Base-by-base conservation (phyloP, 2,888 invertebrate species). In the Morpho achilles region DNA sequence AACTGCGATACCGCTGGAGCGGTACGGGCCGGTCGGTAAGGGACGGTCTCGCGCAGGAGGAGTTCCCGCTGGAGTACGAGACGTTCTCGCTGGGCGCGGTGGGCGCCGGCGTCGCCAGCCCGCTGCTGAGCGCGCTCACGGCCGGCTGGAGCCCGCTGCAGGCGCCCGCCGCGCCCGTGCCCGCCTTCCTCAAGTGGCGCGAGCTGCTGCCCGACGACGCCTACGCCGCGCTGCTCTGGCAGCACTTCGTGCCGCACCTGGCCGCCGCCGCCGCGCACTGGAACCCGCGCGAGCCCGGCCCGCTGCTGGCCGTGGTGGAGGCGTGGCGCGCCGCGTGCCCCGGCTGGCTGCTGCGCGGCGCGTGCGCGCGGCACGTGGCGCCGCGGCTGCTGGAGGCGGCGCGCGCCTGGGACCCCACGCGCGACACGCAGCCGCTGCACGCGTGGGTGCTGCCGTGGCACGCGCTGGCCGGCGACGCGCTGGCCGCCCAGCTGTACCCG, bases 371-470 rank as follows among this genome's bases (percentile, higher is more conserved):
- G 69, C 87, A 95, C 52, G 92, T 99, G 53, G 88, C 97, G 71
- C 97, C 97, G 0, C 92, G 94, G 46, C 79, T 96, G 44, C 90
- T 93, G 22, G 83, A 92, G 0, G 97, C 96, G 67, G 98, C 98
- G 0, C 93, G 96, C 49, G 93, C 92, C 56, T 99, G 99, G 99
- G 97, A 99, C 91, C 99, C 99, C 0, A 92, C 98, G 2, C 96
- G 96, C 0, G 99, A 99, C 79, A 96, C 96, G 0, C 94, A 98
- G 66, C 99, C 99, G 9, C 96, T 99, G 67, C 99, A 99, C 81
- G 93, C 95, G 5, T 99, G 99, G 99, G 94, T 99, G 62, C 95
- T 98, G 80, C 99, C 99, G 0, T 99, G 99, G 99, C 93, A 98
- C 61, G 95, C 95, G 0, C 84, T 97, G 7, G 93, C 98, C 76